phyloP scores from a whole-genome alignment of 2,113 vertebrate species.

The Todiramphus saurophagus region DNA sequence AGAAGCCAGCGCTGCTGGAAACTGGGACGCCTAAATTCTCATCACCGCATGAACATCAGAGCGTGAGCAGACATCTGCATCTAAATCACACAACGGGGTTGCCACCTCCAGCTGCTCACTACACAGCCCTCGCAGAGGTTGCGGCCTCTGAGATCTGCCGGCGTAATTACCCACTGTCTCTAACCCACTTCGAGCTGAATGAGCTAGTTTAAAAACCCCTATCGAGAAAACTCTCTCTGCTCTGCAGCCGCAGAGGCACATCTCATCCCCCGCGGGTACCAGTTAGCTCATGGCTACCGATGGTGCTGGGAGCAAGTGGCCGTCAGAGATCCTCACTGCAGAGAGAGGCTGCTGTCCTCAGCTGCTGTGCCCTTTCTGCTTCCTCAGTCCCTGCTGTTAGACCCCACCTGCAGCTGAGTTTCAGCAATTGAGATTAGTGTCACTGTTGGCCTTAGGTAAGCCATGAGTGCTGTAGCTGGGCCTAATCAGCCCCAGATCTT shows the following conservation, averaged over 20 bases:
- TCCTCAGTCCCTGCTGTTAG: background rate
- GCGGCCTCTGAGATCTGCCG: background rate
- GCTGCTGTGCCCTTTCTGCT: background rate
- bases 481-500: background rate
- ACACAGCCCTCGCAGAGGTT: conserved; percentile 15
- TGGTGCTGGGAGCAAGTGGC: background rate
- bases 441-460: background rate
- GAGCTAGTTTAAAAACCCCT: conserved; percentile 1
- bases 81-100: conserved; percentile 43
- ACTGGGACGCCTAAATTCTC: conserved; percentile 20
- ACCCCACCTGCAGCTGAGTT: background rate
- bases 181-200: conserved; percentile 5
- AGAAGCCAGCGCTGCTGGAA: background rate
- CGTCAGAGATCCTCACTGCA: background rate
- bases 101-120: conserved; percentile 50
- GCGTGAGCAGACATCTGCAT: conserved; percentile 33
- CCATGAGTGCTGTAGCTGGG: background rate
- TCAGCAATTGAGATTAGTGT: background rate
- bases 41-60: conserved; percentile 2
- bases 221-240: background rate
- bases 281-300: rapidly evolving
- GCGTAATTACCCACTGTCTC: background rate
- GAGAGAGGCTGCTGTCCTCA: background rate
- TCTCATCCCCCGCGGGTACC: rapidly evolving
- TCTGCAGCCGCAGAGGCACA: background rate